Percentiles rank a stretch among this genome's conserved stretches.
Conservation (phyloP, 2,113 vertebrate genomes). For the Eurypyga helias region DNA sequence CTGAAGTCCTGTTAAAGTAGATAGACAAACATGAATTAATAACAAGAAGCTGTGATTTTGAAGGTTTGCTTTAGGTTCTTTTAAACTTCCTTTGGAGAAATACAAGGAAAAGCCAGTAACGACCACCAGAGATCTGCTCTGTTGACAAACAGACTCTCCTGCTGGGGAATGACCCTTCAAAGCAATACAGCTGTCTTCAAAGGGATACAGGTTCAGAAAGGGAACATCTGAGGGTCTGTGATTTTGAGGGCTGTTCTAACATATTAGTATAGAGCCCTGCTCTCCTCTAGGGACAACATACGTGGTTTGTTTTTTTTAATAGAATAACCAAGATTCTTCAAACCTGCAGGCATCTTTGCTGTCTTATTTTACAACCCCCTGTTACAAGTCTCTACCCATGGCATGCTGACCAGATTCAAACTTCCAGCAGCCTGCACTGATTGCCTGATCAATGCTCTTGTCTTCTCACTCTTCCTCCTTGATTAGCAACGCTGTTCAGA, state of each 20-base stretch:
- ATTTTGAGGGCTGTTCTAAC: neutral
- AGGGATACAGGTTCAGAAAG: too few relatives aligned
- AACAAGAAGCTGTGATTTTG: neutral
- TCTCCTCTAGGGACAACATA: neutral
- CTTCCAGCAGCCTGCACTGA: neutral
- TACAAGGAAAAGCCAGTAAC: neutral
- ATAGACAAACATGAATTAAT: neutral
- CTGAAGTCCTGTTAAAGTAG: conserved; percentile 68
- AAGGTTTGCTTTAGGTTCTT: neutral
- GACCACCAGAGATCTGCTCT: neutral
- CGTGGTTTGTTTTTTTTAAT: neutral
- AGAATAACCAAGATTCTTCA: neutral
- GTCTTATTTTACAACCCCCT: neutral
- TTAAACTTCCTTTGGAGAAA: neutral
- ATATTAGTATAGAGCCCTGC: neutral
- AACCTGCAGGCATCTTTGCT: neutral
- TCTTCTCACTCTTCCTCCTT: neutral
- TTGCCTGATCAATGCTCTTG: too few relatives aligned
- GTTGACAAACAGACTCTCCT: neutral
- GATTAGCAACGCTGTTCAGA: neutral
- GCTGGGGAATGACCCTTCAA: neutral
- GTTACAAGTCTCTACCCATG: neutral
- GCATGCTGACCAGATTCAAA: neutral
- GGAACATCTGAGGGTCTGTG: neutral
- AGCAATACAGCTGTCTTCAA: neutral